phyloP scores from a whole-genome alignment of 2,113 vertebrate genomes.

The Halcyon malimbica region DNA sequence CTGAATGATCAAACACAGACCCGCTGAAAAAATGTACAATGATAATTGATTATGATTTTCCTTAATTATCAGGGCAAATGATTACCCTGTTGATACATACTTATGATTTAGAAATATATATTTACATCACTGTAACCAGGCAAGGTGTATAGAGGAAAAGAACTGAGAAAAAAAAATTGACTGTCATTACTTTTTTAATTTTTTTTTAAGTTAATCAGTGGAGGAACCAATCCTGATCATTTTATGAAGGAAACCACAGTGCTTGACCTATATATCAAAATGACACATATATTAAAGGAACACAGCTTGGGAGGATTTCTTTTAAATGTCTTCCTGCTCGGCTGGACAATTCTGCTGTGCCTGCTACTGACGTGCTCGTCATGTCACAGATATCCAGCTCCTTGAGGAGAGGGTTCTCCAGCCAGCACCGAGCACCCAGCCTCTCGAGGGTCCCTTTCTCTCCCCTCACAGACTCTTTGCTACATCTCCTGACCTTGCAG shows the following conservation, averaged over 20 bases:
- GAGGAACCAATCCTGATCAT: not conserved
- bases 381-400: not conserved
- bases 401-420: not conserved
- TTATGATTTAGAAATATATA: not conserved
- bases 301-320: not conserved
- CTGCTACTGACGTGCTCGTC: fast-evolving
- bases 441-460: not conserved
- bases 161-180: not conserved
- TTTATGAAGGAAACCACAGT: not conserved
- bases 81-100: not conserved
- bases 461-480: not conserved
- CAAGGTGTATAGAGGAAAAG: not conserved
- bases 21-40: not conserved
- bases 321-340: not conserved
- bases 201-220: not conserved
- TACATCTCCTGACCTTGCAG: conserved; percentile 34
- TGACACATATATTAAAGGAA: not conserved
- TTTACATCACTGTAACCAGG: not conserved
- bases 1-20: not conserved
- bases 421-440: not conserved
- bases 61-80: not conserved
- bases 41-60: not conserved
- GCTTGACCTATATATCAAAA: not conserved
- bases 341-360: not conserved
- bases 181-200: not conserved